A percentile compares a stretch with the other conserved stretches of the same genome.
Evolutionary conservation across 2,797 vertebrate species (phyloP).

Genomic region (Gephyroberyx darwinii): DNA sequence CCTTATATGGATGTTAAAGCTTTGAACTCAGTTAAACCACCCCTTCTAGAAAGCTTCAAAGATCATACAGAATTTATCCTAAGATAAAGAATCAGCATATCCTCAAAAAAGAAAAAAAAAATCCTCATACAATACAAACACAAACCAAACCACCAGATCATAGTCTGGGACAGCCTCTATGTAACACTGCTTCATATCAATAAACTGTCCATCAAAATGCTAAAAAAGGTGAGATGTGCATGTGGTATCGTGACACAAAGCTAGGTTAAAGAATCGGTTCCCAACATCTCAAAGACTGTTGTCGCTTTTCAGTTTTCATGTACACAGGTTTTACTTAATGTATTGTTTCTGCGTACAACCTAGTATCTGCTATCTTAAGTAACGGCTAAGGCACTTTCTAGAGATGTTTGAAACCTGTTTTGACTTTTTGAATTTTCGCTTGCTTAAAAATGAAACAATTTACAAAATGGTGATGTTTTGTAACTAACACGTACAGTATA

Average conservation of each 20-base stretch:
- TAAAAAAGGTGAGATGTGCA: conserved; percentile 79
- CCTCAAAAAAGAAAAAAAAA: not conserved
- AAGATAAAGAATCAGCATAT: not conserved
- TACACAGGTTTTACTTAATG: conserved; percentile 36
- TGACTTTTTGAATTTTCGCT: conserved; percentile 32
- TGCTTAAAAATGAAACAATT: conserved; percentile 32
- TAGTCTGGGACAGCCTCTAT: conserved; percentile 52
- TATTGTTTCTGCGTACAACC: conserved; percentile 57
- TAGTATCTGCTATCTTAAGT: conserved; percentile 81
- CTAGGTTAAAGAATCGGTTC: conserved; percentile 64
- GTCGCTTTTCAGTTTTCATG: conserved; percentile 47
- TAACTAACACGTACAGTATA: conserved; percentile 26
- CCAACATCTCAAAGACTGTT: conserved; percentile 23
- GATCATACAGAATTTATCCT: not conserved
- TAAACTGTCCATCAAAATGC: conserved; percentile 69
- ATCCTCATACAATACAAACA: conserved; percentile 46
- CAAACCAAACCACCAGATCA: conserved; percentile 67
- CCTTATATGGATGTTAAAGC: conserved; percentile 83
- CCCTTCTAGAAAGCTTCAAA: conserved; percentile 12
- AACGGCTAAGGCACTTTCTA: conserved; percentile 94
- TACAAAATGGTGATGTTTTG: conserved; percentile 28
- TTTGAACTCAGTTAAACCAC: conserved; percentile 80
- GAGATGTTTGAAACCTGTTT: conserved; percentile 66
- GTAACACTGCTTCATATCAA: conserved; percentile 85
- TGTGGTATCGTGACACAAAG: conserved; percentile 75